Percentiles rank a stretch among this genome's conserved stretches.
Conservation (phyloP, 2,113 vertebrate species). For the Danio rerio region DNA sequence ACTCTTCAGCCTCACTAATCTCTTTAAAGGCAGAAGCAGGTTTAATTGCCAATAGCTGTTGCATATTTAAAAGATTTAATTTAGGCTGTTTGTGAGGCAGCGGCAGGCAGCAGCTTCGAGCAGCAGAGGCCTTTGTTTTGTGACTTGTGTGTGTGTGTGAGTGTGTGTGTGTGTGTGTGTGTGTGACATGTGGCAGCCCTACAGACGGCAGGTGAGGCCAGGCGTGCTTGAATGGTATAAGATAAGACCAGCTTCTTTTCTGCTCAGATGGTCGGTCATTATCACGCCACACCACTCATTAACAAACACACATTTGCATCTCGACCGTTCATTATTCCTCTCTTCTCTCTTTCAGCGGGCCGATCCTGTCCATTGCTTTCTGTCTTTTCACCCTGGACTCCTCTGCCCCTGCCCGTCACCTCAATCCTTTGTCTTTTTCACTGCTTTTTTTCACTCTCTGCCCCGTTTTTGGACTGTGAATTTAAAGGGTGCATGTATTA, state of each 20-base stretch:
- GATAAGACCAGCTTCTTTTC: conserved; percentile 83
- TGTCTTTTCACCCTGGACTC: conserved; percentile 10
- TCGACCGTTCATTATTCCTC: conserved; percentile 32
- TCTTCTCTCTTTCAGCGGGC: conserved; percentile 30
- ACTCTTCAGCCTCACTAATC: conserved; percentile 61
- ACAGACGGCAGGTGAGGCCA: conserved; percentile 86
- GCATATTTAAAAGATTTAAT: conserved; percentile 64
- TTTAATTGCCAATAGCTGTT: conserved; percentile 61
- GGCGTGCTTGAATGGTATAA: conserved; percentile 77
- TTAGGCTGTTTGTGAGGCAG: conserved; percentile 58
- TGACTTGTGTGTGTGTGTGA: conserved; percentile 61
- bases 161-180: neutral
- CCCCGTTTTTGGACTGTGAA: conserved; percentile 12
- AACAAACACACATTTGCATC: conserved; percentile 66
- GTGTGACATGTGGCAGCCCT: conserved; percentile 76
- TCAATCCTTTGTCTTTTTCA: conserved; percentile 13
- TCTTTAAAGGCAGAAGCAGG: conserved; percentile 60
- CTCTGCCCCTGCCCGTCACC: conserved; percentile 7
- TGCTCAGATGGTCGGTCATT: conserved; percentile 84
- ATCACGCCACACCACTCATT: conserved; percentile 85
- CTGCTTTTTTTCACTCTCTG: conserved; percentile 18
- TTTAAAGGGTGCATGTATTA: conserved; percentile 16
- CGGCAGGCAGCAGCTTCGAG: conserved; percentile 79
- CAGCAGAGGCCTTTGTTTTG: conserved; percentile 77
- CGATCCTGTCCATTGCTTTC: conserved; percentile 46